Evolutionary conservation across 2,113 vertebrate species (phyloP), one percentile per base, ranked within the genome.

Genomic region (Numida meleagris): DNA sequence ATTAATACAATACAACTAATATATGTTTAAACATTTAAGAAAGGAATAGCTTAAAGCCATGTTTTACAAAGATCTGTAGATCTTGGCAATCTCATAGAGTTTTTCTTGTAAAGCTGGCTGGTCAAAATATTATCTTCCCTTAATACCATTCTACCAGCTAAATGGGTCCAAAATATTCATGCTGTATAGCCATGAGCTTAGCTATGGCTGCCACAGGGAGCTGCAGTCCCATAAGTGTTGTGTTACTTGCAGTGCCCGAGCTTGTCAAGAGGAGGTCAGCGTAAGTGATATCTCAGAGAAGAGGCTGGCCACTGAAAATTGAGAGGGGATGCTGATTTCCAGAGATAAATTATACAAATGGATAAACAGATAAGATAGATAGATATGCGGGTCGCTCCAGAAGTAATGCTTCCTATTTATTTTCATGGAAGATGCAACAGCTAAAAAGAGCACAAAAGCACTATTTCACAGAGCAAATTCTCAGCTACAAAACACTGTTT

Each of bases 171-270:
- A 90, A 88, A 57, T 63, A 61, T 14, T 48, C 23, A 62, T 53
- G 45, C 61, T 51, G 24, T 31, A 57, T 2, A 80, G 75, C 7
- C 72, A 9, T 4, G 34, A 73, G 72, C 93, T 95, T 87, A 95
- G 89, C 88, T 8, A 59, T 74, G 92, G 88, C 81, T 97, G 93
- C 90, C 90, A 59, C 1, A 40, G 78, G 75, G 33, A 89, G 55
- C 10, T 88, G 45, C 82, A 83, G 10, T 88, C 81, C 75, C 45
- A 13, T 34, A 73, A 83, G 62, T 53, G 34, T 57, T 82, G 75
- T 53, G 72, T 36, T 13, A 7, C 72, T 91, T 27, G 51, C 33
- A 14, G 42, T 29, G 34, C 75, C 75, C 78, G 57, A 61, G 14
- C n/a, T 88, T 79, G 34, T 63, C 85, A 90, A 38, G 61, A 84